These are phyloP conservation scores for Kuschelorhynchus macadamiae DNA, from an alignment of 2,888 invertebrate genomes.

Conservation along the genomic window DNA sequence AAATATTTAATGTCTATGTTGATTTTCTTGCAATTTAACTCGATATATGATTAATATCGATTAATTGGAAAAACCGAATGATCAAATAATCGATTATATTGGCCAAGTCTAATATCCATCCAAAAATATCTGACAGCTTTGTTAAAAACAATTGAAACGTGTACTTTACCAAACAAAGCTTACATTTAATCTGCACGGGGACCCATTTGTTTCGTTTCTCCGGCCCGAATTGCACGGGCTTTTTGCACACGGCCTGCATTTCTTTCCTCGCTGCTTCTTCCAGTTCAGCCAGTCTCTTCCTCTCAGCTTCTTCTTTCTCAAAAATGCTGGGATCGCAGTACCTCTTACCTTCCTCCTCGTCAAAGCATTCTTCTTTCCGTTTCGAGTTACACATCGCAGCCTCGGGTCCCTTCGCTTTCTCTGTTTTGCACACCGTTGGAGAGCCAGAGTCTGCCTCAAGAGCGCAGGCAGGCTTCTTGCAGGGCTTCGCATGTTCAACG, in stretches of 20 bases:
- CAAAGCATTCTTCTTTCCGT: not conserved
- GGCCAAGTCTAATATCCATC: too few species aligned
- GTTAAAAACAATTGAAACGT: too few species aligned
- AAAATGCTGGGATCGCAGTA: conserved; percentile 30
- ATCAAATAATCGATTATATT: too few species aligned
- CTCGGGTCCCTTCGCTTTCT: not conserved
- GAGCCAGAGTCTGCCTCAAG: not conserved
- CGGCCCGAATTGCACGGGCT: conserved; percentile 34
- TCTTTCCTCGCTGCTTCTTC: conserved; percentile 11
- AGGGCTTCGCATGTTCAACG: not conserved
- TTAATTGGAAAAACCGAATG: too few species aligned
- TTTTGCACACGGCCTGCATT: conserved; percentile 12
- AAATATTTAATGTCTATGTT: too few species aligned
- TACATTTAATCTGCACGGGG: conserved; percentile 50
- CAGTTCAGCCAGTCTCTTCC: not conserved
- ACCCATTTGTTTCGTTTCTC: conserved; percentile 35
- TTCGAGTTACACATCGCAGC: not conserved
- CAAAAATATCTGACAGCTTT: too few species aligned
- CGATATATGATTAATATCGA: too few species aligned
- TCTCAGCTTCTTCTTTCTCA: conserved; percentile 17
- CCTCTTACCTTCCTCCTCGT: conserved; percentile 25
- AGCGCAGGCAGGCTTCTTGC: not conserved
- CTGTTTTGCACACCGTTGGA: conserved; percentile 13
- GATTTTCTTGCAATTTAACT: too few species aligned
- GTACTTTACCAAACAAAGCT: conserved; percentile 10